phyloP scores from a whole-genome alignment of 1,140 invertebrate species.

The Scaptomyza montana region DNA sequence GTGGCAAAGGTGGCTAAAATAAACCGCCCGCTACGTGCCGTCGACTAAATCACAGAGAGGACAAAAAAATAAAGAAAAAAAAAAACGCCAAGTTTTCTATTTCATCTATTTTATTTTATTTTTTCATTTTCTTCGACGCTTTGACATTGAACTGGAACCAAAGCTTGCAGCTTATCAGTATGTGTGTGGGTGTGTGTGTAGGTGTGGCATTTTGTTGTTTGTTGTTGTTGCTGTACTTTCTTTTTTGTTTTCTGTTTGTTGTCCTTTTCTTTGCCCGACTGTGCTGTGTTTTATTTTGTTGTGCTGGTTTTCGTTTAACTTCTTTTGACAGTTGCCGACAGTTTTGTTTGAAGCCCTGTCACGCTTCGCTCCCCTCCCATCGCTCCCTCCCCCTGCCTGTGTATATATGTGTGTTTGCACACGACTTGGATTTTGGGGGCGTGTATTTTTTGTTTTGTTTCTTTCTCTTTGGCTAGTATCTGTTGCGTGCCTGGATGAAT shows the following conservation, averaged over 20 bases:
- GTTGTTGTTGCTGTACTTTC: constrained; percentile 36
- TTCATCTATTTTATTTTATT: neutral
- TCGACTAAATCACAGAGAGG: constrained; percentile 42
- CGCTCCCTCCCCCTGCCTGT: neutral
- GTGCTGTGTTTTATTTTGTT: constrained; percentile 27
- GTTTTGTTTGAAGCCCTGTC: constrained; percentile 67
- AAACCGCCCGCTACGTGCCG: constrained; percentile 62
- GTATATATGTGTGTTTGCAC: constrained; percentile 12
- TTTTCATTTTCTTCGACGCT: constrained; percentile 8
- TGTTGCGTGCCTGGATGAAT: constrained; percentile 47
- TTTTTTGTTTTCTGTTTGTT: constrained; percentile 22
- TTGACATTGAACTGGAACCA: constrained; percentile 14
- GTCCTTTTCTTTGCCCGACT: constrained; percentile 17
- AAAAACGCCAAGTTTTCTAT: neutral
- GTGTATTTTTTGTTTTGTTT: constrained; percentile 16
- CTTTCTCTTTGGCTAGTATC: constrained; percentile 14
- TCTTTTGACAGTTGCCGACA: constrained; percentile 80
- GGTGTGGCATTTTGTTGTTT: constrained; percentile 9
- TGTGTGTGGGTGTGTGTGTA: constrained; percentile 13
- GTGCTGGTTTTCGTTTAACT: constrained; percentile 59
- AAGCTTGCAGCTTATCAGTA: constrained; percentile 1
- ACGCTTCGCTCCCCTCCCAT: neutral
- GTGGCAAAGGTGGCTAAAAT: constrained; percentile 65
- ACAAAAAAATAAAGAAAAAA: too few relatives aligned
- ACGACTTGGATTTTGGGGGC: constrained; percentile 29